Base-by-base conservation (phyloP, 2,888 invertebrate species). In the Cryptophagus acutangulus region DNA sequence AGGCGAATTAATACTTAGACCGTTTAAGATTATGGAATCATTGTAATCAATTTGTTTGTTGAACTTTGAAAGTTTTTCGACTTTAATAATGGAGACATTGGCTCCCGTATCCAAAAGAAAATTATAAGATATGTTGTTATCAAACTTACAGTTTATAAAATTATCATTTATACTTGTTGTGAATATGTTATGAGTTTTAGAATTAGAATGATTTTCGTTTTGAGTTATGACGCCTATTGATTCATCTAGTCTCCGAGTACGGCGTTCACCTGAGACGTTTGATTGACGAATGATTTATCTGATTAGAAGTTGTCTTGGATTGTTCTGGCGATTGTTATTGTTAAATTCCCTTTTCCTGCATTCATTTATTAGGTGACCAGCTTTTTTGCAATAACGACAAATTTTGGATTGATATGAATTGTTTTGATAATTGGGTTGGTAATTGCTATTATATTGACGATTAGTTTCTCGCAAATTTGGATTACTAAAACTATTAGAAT, bases 311-410 rank as follows among this genome's bases (percentile, higher is more conserved):
- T 12, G 29, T 45, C n/a, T n/a, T n/a, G n/a, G n/a, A n/a, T n/a
- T n/a, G n/a, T n/a, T n/a, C n/a, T n/a, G n/a, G n/a, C n/a, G n/a
- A n/a, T n/a, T n/a, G n/a, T n/a, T n/a, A n/a, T n/a, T 45, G 12
- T 26, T 31, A 5, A 34, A 17, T 18, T 34, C 18, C 1, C 38
- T 4, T 36, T 38, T 45, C 8, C 38, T 14, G 33, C 45, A 45
- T 31, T 38, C 45, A 2, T 45, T 10, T 1, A 45, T 45, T 17
- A 30, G 9, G 16, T 42, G 39, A 14, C 45, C 45, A 4, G 13
- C 10, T 18, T 40, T 43, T 28, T 45, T 42, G 15, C 42, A 43
- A 33, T 42, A 45, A 8, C 29, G 8, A 10, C 44, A 44, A 10
- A 41, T 17, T 36, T 45, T 45, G 13, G 28, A 16, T 10, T 13